Conservation (phyloP, 2,113 vertebrate species). For the Athene cunicularia region DNA sequence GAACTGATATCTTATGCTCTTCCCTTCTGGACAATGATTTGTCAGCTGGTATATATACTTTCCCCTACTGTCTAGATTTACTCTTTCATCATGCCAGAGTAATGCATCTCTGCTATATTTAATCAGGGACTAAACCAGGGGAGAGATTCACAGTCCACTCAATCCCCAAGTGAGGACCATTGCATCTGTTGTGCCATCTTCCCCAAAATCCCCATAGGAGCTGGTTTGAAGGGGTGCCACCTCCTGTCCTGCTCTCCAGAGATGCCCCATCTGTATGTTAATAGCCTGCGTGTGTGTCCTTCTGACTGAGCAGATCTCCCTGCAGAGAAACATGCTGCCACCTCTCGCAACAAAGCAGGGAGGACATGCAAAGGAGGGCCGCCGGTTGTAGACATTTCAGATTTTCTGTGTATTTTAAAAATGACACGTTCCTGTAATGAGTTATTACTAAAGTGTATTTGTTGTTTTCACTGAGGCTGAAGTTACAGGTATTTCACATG, state of each 20-base stretch:
- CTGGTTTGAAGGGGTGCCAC: background rate
- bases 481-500: background rate
- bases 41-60: background rate
- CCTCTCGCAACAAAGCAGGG: background rate
- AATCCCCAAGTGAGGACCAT: background rate
- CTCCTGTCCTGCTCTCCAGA: background rate
- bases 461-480: background rate
- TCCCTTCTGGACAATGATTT: background rate
- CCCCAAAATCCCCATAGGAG: background rate
- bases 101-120: background rate
- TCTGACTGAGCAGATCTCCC: background rate
- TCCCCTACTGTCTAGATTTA: background rate
- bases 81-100: background rate
- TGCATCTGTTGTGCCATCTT: background rate
- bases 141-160: background rate
- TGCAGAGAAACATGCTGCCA: background rate
- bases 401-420: background rate
- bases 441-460: background rate
- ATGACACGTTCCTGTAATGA: background rate
- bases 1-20: background rate
- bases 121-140: background rate
- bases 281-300: background rate
- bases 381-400: rapidly evolving
- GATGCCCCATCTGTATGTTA: background rate
- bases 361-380: background rate